A percentile compares a stretch with the other conserved stretches of the same genome.
Evolutionary conservation across 2,797 vertebrate genomes (phyloP).

Genomic region (Linurgus olivaceus): DNA sequence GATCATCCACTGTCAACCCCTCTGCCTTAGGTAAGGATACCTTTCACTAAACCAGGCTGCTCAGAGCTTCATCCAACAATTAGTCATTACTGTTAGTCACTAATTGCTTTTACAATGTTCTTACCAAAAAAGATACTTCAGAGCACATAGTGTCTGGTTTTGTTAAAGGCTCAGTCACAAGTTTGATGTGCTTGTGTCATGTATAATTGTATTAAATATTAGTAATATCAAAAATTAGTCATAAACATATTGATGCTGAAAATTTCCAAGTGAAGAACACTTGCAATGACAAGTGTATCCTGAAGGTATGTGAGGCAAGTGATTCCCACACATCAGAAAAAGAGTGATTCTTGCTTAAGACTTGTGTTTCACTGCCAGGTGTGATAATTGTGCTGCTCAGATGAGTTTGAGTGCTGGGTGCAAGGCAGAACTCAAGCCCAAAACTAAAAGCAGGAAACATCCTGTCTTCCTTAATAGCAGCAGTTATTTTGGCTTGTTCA

Average conservation of each 20-base stretch:
- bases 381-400: not conserved
- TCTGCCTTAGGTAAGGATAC: not conserved
- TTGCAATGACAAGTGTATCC: not conserved
- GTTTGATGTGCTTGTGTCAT: not conserved
- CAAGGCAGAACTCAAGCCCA: not conserved
- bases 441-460: not conserved
- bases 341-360: not conserved
- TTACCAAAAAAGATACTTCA: not conserved
- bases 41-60: not conserved
- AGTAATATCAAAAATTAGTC: not conserved
- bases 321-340: not conserved
- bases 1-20: not conserved
- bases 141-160: not conserved
- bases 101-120: not conserved
- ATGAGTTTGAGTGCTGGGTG: not conserved
- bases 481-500: not conserved
- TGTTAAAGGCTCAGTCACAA: not conserved
- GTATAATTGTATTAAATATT: not conserved
- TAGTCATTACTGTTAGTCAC: not conserved
- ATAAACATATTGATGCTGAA: not conserved
- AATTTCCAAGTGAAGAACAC: not conserved
- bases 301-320: not conserved
- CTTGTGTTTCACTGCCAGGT: not conserved
- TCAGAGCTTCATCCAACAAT: not conserved
- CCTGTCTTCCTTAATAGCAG: not conserved